Base-by-base conservation (phyloP, 2,113 vertebrate genomes). In the Fulmarus glacialis region DNA sequence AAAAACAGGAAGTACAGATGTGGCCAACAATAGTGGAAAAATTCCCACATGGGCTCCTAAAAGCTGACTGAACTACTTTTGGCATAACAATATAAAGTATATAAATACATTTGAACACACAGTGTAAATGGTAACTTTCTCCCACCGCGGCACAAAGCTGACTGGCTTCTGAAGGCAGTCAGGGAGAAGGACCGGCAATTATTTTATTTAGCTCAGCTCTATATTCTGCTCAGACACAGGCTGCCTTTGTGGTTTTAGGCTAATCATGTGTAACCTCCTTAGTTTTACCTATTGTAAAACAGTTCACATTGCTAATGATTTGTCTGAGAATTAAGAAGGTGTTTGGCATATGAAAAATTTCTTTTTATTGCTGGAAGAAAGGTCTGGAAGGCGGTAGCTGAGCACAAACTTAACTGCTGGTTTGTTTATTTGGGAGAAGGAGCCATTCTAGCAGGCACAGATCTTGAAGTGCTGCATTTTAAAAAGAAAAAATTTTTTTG, bases 1-100 rank as follows among this genome's bases (percentile, higher is more conserved):
- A 90, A 97, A 96, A 96, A 84, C 81, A 94, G 93, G 94, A 97
- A 94, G 89, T 24, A 11, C 60, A 77, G 62, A 79, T 3, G 15
- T 1, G 3, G 53, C 70, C 43, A 93, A 56, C 47, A 85, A 34
- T 53, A 82, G 83, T 53, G 36, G 87, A 94, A 94, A 90, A 87
- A 85, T 78, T 92, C 71, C 73, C 62, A 66, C 72, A 82, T 1
- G 2, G 34, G 26, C 5, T 72, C 23, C 74, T 92, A 93, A 90
- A 93, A 90, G 30, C 53, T 70, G 40, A 53, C 64, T n/a, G 26
- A 89, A 60, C 48, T 82, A 45, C 48, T 72, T 92, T 62, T 85
- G 73, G 23, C 22, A 34, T 34, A 81, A 45, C n/a, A 48, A 45
- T 45, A 30, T 63, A 12, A 77, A 75, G 40, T 19, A 30, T 55